Conservation (phyloP, 2,888 invertebrate genomes). For the Standfussiana lucernea region DNA sequence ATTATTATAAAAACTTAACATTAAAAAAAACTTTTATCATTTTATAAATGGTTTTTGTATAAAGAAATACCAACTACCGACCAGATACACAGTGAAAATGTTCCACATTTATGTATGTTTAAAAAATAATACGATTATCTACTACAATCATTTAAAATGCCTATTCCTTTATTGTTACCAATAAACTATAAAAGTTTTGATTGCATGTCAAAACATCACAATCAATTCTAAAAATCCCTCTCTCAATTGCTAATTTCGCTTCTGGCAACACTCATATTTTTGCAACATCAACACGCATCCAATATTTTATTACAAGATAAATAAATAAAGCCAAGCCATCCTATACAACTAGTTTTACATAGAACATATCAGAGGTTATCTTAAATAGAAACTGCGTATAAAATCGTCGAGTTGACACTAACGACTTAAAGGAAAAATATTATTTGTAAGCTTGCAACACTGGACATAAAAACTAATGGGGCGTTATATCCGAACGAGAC, state of each 20-base stretch:
- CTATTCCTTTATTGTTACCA: constrained; percentile 1
- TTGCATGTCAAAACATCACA: constrained; percentile 38
- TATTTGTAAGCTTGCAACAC: constrained; percentile 75
- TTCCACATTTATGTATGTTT: too few species aligned
- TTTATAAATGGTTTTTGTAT: too few species aligned
- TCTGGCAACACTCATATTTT: constrained; percentile 54
- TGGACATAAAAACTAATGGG: constrained; percentile 83
- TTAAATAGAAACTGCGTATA: constrained; percentile 70
- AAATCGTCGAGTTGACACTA: constrained; percentile 68
- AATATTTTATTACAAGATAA: constrained; percentile 45
- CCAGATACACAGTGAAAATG: too few species aligned
- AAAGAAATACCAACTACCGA: too few species aligned
- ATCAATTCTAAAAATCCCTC: constrained; percentile 31
- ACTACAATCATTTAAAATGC: background rate
- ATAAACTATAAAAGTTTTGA: constrained; percentile 16
- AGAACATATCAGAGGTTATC: constrained; percentile 60
- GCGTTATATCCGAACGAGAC: constrained; percentile 76
- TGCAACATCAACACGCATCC: constrained; percentile 49
- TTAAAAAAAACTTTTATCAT: too few species aligned
- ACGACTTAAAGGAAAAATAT: constrained; percentile 68
- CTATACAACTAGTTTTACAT: constrained; percentile 41
- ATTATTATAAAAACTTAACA: too few species aligned
- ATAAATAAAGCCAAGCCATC: constrained; percentile 44
- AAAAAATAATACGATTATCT: background rate
- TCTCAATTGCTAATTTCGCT: constrained; percentile 33